Conservation (phyloP, 2,888 invertebrate genomes). For the Platycnemis pennipes region DNA sequence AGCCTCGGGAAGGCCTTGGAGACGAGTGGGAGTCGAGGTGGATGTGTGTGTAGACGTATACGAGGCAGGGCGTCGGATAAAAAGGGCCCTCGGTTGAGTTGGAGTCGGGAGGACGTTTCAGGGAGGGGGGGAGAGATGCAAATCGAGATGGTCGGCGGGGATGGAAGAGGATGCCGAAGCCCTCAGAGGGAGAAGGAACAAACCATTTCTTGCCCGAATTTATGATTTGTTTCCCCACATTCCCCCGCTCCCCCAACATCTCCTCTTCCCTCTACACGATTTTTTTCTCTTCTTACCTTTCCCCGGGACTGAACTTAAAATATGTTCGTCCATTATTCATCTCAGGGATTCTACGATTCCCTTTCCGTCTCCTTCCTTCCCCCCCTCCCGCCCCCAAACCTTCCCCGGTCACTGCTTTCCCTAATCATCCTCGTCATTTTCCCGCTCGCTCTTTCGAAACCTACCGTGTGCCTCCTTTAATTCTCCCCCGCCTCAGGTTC, state of each 20-base stretch:
- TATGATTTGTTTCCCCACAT: conserved; percentile 50
- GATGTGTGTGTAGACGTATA: background rate
- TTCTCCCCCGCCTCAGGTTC: background rate
- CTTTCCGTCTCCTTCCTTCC: background rate
- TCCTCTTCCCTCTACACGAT: background rate
- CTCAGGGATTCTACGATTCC: conserved; percentile 9
- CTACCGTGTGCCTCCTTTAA: background rate
- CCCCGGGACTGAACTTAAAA: conserved; percentile 8
- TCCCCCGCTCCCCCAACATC: background rate
- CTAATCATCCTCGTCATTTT: background rate
- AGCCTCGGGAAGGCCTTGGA: background rate
- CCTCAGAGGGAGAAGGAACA: background rate
- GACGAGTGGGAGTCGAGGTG: background rate
- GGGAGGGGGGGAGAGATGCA: background rate
- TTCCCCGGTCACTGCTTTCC: background rate
- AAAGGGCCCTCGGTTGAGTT: background rate
- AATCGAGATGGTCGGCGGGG: conserved; percentile 16
- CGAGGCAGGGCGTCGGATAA: background rate
- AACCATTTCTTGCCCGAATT: conserved; percentile 42
- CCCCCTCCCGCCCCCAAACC: background rate
- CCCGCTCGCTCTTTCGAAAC: background rate
- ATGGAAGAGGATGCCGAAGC: background rate
- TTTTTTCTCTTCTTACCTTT: conserved; percentile 9
- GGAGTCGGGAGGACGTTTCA: background rate
- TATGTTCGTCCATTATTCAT: conserved; percentile 56